phyloP scores from a whole-genome alignment of 2,888 invertebrate genomes.

The Ornithoptera priamus region DNA sequence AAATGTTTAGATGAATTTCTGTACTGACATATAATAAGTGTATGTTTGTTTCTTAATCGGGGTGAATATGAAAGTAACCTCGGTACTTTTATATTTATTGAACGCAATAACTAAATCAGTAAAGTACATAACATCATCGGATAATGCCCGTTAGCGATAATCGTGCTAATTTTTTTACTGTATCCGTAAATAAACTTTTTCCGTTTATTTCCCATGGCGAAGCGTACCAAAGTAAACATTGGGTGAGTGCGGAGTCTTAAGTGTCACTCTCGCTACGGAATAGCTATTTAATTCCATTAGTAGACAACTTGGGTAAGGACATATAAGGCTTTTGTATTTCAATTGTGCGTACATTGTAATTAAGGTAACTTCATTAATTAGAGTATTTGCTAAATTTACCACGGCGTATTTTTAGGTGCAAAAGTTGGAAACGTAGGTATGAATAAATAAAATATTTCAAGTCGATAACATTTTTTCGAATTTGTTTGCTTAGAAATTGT shows the following conservation, averaged over 20 bases:
- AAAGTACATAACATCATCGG: too few relatives aligned
- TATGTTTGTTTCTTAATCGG: too few relatives aligned
- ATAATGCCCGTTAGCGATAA: not conserved
- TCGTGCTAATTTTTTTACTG: not conserved
- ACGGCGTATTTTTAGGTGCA: not conserved
- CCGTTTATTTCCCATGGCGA: not conserved
- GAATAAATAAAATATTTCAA: not conserved
- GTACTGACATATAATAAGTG: too few relatives aligned
- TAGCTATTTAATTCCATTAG: slow-evolving; percentile 41
- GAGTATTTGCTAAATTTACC: not conserved
- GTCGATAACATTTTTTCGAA: too few relatives aligned
- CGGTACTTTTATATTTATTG: too few relatives aligned
- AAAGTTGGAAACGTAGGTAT: not conserved
- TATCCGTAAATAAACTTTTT: not conserved
- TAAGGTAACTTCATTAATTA: slow-evolving; percentile 9
- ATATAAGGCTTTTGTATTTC: not conserved
- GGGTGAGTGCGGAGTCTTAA: not conserved
- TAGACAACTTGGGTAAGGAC: slow-evolving; percentile 39
- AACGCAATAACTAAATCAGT: too few relatives aligned
- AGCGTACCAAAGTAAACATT: not conserved
- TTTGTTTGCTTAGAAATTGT: too few relatives aligned
- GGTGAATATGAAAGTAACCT: too few relatives aligned
- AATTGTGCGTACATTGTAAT: slow-evolving; percentile 12
- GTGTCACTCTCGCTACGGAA: slow-evolving; percentile 1
- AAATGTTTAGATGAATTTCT: too few relatives aligned